Conservation (phyloP, 2,888 invertebrate species). For the Gasteruption jaculator region DNA sequence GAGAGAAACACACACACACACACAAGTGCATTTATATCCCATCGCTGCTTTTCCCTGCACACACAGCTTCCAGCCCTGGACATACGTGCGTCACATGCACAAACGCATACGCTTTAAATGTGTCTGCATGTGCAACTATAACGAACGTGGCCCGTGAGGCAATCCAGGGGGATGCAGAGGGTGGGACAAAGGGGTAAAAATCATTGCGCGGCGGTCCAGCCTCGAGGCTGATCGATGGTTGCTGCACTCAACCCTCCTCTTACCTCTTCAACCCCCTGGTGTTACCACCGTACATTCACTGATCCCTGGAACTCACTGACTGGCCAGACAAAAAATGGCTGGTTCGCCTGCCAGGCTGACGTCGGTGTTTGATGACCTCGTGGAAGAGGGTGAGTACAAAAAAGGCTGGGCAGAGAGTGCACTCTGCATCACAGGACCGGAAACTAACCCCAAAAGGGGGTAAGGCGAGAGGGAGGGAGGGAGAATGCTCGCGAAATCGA, state of each 20-base stretch:
- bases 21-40: too few relatives aligned
- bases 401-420: too few relatives aligned
- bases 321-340: constrained; percentile 52
- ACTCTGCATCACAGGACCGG: too few relatives aligned
- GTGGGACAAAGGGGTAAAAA: constrained; percentile 51
- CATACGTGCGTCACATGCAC: constrained; percentile 20
- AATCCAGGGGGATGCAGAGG: constrained; percentile 32
- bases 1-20: too few relatives aligned
- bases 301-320: constrained; percentile 52
- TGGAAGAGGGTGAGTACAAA: constrained; percentile 20
- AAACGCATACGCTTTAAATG: too few relatives aligned
- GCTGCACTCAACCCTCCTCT: constrained; percentile 40
- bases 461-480: too few relatives aligned
- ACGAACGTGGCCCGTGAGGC: constrained; percentile 42
- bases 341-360: constrained; percentile 46
- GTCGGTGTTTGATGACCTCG: constrained; percentile 51
- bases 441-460: too few relatives aligned
- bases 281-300: constrained; percentile 39
- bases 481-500: constrained; percentile 37
- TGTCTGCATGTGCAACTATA: constrained; percentile 30
- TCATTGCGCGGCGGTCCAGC: constrained; percentile 53
- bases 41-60: too few relatives aligned
- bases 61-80: too few relatives aligned
- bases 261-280: constrained; percentile 24
- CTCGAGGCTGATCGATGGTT: constrained; percentile 51